These are phyloP conservation scores for Podilymbus podiceps DNA, from an alignment of 2,113 vertebrate species.

Conservation along the genomic window DNA sequence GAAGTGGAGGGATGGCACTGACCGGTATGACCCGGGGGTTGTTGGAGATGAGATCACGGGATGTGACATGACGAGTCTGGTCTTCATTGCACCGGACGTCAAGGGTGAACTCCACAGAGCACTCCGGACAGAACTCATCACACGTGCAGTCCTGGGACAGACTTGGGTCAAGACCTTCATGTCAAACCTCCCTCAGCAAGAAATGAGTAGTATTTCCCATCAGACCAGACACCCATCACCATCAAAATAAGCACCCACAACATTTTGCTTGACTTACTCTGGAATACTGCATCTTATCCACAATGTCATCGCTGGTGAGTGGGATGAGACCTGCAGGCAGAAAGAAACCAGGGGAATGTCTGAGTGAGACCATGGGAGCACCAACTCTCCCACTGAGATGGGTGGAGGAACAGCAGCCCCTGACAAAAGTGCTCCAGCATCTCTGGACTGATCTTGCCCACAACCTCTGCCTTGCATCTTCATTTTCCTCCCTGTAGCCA, in stretches of 20 bases:
- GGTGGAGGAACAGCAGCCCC: neutral
- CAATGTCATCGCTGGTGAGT: slow-evolving; percentile 95
- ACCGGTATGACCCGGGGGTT: slow-evolving; percentile 95
- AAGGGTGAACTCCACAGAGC: slow-evolving; percentile 93
- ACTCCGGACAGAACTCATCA: slow-evolving; percentile 96
- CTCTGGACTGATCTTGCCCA: neutral
- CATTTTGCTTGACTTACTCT: slow-evolving; percentile 74
- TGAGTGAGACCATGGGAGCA: neutral
- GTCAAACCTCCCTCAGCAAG: neutral
- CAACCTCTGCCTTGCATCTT: neutral
- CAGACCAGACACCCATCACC: neutral
- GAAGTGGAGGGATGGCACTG: neutral
- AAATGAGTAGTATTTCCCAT: no score
- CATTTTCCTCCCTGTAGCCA: rapidly evolving
- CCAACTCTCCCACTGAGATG: rapidly evolving
- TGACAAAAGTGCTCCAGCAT: neutral
- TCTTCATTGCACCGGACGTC: slow-evolving; percentile 95
- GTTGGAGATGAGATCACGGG: slow-evolving; percentile 93
- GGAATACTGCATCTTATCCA: slow-evolving; percentile 97
- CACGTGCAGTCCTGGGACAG: slow-evolving; percentile 89
- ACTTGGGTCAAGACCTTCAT: rapidly evolving
- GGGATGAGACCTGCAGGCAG: slow-evolving; percentile 87
- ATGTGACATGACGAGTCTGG: slow-evolving; percentile 95
- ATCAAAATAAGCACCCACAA: rapidly evolving
- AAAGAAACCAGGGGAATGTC: neutral